Percentiles rank a stretch among this genome's conserved stretches.
Conservation (phyloP, 2,113 vertebrate genomes). For the Ptyas mucosa region DNA sequence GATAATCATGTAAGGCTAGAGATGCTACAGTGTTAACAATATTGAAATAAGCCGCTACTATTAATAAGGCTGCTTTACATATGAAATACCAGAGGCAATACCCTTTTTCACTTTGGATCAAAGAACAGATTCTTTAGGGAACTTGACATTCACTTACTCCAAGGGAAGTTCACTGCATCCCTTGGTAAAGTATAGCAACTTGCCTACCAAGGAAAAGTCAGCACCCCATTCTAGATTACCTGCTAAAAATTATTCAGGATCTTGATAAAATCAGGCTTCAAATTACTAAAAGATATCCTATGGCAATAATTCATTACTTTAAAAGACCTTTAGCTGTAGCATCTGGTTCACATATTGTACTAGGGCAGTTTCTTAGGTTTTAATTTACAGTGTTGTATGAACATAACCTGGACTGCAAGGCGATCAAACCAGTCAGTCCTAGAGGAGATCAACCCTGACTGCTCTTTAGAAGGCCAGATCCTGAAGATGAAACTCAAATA, state of each 20-base stretch:
- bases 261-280: neutral
- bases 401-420: no score
- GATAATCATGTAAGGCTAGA: neutral
- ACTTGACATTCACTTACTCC: neutral
- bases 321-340: neutral
- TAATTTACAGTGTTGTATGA: neutral
- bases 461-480: no score
- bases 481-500: no score
- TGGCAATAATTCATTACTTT: neutral
- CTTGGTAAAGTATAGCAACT: neutral
- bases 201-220: neutral
- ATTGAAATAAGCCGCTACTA: neutral
- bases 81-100: neutral
- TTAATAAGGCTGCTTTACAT: neutral
- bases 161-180: neutral
- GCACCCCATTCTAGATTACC: neutral
- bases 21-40: neutral
- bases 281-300: neutral
- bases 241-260: neutral
- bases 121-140: neutral
- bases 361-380: neutral
- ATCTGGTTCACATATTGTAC: neutral
- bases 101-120: neutral
- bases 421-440: no score
- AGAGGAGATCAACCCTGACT: no score